Evolutionary conservation across 2,888 invertebrate species (phyloP), one percentile per base, ranked within the genome.

Genomic region (Tinea semifulvella): DNA sequence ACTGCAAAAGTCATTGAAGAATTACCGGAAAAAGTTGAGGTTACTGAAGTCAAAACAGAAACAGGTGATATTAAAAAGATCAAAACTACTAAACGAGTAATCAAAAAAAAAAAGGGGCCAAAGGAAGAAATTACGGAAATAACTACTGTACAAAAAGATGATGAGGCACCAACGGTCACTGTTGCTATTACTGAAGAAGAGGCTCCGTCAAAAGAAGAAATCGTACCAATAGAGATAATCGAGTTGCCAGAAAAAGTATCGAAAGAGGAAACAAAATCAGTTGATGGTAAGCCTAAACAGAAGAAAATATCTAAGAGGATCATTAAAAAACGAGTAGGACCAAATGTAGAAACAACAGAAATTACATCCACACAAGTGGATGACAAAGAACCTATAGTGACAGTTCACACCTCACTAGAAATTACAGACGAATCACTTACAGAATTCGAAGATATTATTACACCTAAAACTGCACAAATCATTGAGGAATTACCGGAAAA

Each of bases 121-220:
- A 56, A 56, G 38, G 62, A 65, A 17, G 69, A 79, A 57, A 63
- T 63, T 26, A 77, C 74, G 17, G 69, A 72, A 58, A 76, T 83
- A 51, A 67, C 71, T 51, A 82, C 79, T 0, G 55, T 74, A 27
- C 73, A 79, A 50, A 76, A 77, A 59, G 76, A 76, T 47, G 46
- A 45, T 22, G 27, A 48, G 39, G 58, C 56, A 46, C 61, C 58
- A 45, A 56, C 55, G 1, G 51, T 54, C 7, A 63, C 51, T 17
- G 44, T 67, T 52, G 57, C 54, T 52, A 70, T 61, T 58, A 73
- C 53, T 35, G 69, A 72, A 48, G 53, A 65, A 49, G 50, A 63
- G 45, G 31, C 38, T 4, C 16, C 8, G 3, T 50, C 53, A 54
- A 60, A 71, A 47, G 49, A 58, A 43, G 56, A 57, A 4, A 55